Percentiles rank a stretch among this genome's conserved stretches.
Evolutionary conservation across 1,140 invertebrate genomes (phyloP).

Genomic region (Platorchestia sp.): DNA sequence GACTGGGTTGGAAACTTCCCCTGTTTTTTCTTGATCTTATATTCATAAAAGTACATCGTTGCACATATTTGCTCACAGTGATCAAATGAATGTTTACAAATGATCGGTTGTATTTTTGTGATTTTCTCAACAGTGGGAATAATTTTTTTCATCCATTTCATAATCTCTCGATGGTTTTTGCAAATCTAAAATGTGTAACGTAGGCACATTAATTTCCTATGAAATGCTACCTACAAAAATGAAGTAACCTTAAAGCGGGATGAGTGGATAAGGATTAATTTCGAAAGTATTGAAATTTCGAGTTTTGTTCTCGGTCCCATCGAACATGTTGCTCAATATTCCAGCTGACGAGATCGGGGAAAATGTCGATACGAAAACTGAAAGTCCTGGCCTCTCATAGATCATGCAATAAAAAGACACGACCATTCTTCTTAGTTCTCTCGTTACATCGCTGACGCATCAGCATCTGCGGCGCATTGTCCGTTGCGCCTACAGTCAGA

Average conservation of each 20-base stretch:
- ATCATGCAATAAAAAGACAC: not conserved
- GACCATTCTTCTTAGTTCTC: not conserved
- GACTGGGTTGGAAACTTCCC: no score
- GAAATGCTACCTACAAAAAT: no score
- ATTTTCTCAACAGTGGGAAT: no score
- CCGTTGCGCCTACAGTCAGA: not conserved
- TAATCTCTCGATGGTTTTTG: no score
- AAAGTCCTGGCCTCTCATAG: not conserved
- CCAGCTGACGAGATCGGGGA: not conserved
- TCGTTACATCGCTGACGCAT: not conserved
- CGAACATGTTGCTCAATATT: not conserved
- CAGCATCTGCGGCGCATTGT: not conserved
- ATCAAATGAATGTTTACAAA: no score
- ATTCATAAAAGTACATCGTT: no score
- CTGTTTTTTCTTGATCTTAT: no score
- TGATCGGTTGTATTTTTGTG: no score
- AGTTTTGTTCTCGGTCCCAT: not conserved
- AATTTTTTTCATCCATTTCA: no score
- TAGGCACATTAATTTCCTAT: no score
- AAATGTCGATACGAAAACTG: not conserved
- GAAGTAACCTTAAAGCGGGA: not conserved
- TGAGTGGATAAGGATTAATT: not conserved
- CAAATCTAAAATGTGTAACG: no score
- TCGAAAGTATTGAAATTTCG: not conserved
- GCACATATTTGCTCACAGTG: no score